Base-by-base conservation (phyloP, 2,113 vertebrate genomes). In the Vimba vimba region DNA sequence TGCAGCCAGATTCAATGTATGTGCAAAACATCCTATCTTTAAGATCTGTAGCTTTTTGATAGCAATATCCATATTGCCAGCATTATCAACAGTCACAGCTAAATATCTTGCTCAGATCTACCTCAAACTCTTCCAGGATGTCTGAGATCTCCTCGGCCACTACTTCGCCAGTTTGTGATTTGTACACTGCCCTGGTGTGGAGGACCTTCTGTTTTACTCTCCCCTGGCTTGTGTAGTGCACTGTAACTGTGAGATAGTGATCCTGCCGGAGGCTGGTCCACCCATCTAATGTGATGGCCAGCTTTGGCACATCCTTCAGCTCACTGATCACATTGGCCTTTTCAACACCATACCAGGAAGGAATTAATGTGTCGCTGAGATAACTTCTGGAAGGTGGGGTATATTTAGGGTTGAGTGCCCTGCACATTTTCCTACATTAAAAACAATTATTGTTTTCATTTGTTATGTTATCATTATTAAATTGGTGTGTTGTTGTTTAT, bases 161-260 rank as follows among this genome's bases (percentile, higher is more conserved):
- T 75, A 60, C 73, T 43, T 59, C 2, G 6, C 83, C 83, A 30
- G 73, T 77, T 75, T 85, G 83, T 2, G 73, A 85, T 85, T 76
- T 25, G 52, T 85, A 85, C 36, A 78, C 83, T 76, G 83, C 74
- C 39, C 83, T 85, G 36, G 74, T 85, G 71, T 68, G 39, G 33
- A 77, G 83, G 25, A 85, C 74, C 52, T 85, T 85, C 39, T 78
- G 36, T 84, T 64, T 64, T 59, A 84, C 27, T 36, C 66, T 83
- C 47, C 81, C 64, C 66, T 71, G 30, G 50, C 30, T 21, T 75
- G 47, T 59, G 68, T 76, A 39, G 12, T 69, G 82, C 47, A 75
- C 82, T 59, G 82, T 75, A 39, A 75, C 52, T 8, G 69, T 84
- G 6, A 84, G 23, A 59, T 60, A 43, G 33, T 74, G 52, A 33